phyloP scores from a whole-genome alignment of 64 coral and sea anemone genomes.

The Orbicella faveolata region DNA sequence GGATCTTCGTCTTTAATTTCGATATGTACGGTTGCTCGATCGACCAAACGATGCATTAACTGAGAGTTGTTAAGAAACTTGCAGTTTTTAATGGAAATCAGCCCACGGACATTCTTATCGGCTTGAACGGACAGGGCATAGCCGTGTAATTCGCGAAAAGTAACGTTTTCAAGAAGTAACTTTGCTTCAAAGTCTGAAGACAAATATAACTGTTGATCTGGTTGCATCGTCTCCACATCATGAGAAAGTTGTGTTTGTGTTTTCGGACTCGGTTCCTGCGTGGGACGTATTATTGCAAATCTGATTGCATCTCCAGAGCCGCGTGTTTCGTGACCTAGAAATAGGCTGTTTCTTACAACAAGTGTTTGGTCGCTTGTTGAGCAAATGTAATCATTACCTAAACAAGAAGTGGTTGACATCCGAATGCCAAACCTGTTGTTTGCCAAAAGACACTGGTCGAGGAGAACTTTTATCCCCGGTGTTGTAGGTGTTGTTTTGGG shows the following conservation, averaged over 20 bases:
- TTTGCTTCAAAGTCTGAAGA: not conserved
- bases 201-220: not conserved
- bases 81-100: not conserved
- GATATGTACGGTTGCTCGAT: conserved; percentile 1
- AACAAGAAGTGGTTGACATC: not conserved
- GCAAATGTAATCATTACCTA: not conserved
- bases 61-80: conserved; percentile 18
- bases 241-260: not conserved
- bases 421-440: conserved; percentile 7
- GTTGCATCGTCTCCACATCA: no score
- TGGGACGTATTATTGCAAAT: not conserved
- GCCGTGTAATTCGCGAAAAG: not conserved
- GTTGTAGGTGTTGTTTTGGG: not conserved
- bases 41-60: not conserved
- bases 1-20: not conserved
- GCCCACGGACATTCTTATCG: not conserved
- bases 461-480: not conserved
- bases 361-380: not conserved
- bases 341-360: not conserved
- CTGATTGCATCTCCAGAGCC: not conserved
- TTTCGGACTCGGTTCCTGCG: no score
- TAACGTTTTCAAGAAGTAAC: conserved; percentile 19
- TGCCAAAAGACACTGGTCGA: not conserved
- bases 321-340: not conserved
- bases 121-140: not conserved